phyloP scores from a whole-genome alignment of 2,888 invertebrate species.

The Brachynemurus nebulosus region DNA sequence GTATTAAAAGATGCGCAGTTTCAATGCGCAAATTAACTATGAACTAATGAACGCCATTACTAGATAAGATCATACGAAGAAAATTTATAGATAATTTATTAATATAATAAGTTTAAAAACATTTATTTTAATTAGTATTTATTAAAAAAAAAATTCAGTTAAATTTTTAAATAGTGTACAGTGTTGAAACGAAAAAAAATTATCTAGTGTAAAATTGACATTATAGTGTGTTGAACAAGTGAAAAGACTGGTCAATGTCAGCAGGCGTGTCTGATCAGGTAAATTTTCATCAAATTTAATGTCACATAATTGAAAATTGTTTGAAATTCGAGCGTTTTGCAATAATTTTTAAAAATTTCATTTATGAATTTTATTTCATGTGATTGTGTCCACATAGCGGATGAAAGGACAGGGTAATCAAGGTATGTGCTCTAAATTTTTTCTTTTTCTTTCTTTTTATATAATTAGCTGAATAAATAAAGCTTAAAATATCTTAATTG shows the following conservation, averaged over 20 bases:
- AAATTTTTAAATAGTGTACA: not conserved
- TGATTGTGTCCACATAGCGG: conserved; percentile 44
- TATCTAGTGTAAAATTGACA: not conserved
- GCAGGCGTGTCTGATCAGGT: conserved; percentile 87
- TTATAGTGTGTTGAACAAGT: conserved; percentile 32
- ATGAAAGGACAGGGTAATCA: conserved; percentile 79
- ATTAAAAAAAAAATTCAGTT: not conserved
- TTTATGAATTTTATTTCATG: conserved; percentile 35
- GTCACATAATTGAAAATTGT: too few species aligned
- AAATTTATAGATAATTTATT: not conserved
- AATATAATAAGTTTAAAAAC: conserved; percentile 3
- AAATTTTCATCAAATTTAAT: too few species aligned
- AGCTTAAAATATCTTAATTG: too few species aligned
- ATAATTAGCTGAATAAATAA: too few species aligned
- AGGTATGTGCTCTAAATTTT: conserved; percentile 50
- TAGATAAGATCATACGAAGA: conserved; percentile 19
- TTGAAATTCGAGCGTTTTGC: too few species aligned
- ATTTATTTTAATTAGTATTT: conserved; percentile 3
- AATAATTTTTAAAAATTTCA: too few species aligned
- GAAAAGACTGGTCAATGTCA: conserved; percentile 69
- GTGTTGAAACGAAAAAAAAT: not conserved
- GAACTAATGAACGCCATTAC: conserved; percentile 31
- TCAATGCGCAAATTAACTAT: conserved; percentile 11
- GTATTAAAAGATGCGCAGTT: conserved; percentile 9
- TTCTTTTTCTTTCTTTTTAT: too few species aligned